A percentile compares a stretch with the other conserved stretches of the same genome.
These are phyloP conservation scores for Oxyteleia sp. DNA, from an alignment of 2,888 invertebrate species.

Conservation along the genomic window DNA sequence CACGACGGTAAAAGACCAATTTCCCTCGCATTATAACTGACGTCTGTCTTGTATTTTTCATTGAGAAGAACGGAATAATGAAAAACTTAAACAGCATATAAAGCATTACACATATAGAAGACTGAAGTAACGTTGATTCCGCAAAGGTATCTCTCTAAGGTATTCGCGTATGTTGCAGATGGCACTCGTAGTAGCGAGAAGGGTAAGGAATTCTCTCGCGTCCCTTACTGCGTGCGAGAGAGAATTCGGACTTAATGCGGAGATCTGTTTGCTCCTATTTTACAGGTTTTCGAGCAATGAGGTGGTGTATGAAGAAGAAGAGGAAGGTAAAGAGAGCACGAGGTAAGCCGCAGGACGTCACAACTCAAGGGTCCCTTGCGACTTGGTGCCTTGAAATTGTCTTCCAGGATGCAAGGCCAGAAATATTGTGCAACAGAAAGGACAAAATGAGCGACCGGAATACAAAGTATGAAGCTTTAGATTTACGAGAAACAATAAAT, in stretches of 20 bases:
- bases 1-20: slow-evolving; percentile 15
- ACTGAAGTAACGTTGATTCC: slow-evolving; percentile 44
- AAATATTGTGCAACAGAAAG: slow-evolving; percentile 66
- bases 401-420: slow-evolving; percentile 64
- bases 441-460: slow-evolving; percentile 65
- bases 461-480: slow-evolving; percentile 50
- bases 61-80: slow-evolving; percentile 39
- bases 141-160: slow-evolving; percentile 56
- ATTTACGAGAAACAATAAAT: slow-evolving; percentile 62
- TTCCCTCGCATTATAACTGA: slow-evolving; percentile 26
- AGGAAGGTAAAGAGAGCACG: slow-evolving; percentile 63
- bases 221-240: slow-evolving; percentile 68
- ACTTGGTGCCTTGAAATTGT: slow-evolving; percentile 68
- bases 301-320: slow-evolving; percentile 58
- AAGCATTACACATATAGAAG: slow-evolving; percentile 43
- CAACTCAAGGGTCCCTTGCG: slow-evolving; percentile 69
- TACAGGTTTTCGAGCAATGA: slow-evolving; percentile 79
- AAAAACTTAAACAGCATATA: slow-evolving; percentile 55
- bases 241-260: slow-evolving; percentile 73
- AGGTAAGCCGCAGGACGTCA: slow-evolving; percentile 67
- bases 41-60: slow-evolving; percentile 40
- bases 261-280: slow-evolving; percentile 79
- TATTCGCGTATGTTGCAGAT: slow-evolving; percentile 64
- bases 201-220: slow-evolving; percentile 59
- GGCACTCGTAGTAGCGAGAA: slow-evolving; percentile 57